Evolutionary conservation across 1,140 invertebrate genomes (phyloP).

Genomic region (Drosophila pseudoananassae): DNA sequence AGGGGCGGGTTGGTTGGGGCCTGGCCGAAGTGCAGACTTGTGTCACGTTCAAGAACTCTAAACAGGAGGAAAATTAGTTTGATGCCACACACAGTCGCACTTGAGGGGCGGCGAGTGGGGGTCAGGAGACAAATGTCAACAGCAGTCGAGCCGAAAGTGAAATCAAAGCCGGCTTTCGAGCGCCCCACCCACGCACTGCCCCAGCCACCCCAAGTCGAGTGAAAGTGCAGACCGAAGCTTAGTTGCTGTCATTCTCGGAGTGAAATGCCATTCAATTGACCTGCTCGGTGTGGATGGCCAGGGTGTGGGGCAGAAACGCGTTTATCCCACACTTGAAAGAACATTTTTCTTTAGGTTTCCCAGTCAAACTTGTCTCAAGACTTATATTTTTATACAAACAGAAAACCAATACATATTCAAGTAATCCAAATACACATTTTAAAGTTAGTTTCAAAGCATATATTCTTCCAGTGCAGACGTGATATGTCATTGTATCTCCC

Average conservation of each 20-base stretch:
- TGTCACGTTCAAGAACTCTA: constrained; percentile 80
- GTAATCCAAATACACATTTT: neutral
- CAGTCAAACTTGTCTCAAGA: too few species aligned
- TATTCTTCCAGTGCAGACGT: constrained; percentile 18
- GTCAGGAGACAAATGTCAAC: constrained; percentile 62
- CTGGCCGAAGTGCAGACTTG: constrained; percentile 65
- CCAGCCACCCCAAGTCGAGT: constrained; percentile 39
- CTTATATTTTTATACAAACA: too few species aligned
- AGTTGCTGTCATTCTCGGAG: constrained; percentile 70
- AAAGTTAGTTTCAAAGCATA: neutral
- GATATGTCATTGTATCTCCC: constrained; percentile 24
- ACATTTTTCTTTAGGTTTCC: neutral
- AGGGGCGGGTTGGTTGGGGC: constrained; percentile 1
- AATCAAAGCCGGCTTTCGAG: constrained; percentile 64
- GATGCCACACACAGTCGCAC: constrained; percentile 48
- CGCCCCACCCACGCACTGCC: constrained; percentile 1
- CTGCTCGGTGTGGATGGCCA: neutral
- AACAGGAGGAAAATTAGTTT: constrained; percentile 79
- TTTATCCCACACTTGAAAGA: constrained; percentile 9
- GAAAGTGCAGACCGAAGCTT: constrained; percentile 67
- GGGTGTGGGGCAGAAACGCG: constrained; percentile 17
- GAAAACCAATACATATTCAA: too few species aligned
- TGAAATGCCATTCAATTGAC: constrained; percentile 79
- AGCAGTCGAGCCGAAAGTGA: constrained; percentile 73
- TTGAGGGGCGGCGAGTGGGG: neutral